A percentile compares a stretch with the other conserved stretches of the same genome.
Evolutionary conservation across 2,113 vertebrate species (phyloP).

Genomic region (Colossoma macropomum): DNA sequence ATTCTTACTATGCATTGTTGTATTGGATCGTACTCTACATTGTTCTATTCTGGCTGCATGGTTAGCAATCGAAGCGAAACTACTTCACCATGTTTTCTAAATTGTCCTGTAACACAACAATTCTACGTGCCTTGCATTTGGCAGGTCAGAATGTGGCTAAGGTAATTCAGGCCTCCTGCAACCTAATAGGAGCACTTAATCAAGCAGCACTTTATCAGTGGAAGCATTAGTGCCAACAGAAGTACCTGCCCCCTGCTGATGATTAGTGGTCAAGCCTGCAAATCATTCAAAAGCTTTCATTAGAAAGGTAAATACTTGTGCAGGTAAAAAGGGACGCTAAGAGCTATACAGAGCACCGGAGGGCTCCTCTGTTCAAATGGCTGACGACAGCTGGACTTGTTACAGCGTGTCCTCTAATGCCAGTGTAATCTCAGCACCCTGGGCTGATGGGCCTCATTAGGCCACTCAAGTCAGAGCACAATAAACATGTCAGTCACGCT

Average conservation of each 20-base stretch:
- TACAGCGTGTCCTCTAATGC: slow-evolving; percentile 66
- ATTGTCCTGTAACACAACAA: not conserved
- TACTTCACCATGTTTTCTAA: not conserved
- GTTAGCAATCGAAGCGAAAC: not conserved
- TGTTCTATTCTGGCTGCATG: not conserved
- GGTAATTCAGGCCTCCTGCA: slow-evolving; percentile 39
- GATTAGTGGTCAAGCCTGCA: slow-evolving; percentile 50
- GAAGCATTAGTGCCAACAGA: slow-evolving; percentile 60
- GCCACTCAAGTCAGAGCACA: slow-evolving; percentile 70
- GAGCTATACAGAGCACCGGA: not conserved
- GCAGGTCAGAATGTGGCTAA: not conserved
- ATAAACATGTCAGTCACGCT: slow-evolving; percentile 80
- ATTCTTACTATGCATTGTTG: not conserved
- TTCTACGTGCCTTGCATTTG: not conserved
- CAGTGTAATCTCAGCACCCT: slow-evolving; percentile 63
- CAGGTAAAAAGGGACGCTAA: slow-evolving; percentile 1
- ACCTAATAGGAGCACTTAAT: slow-evolving; percentile 59
- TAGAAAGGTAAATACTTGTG: slow-evolving; percentile 39
- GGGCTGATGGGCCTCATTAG: slow-evolving; percentile 72
- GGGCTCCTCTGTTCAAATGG: slow-evolving; percentile 53
- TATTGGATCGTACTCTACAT: not conserved
- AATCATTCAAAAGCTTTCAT: slow-evolving; percentile 58
- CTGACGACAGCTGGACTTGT: slow-evolving; percentile 64
- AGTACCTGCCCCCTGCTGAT: slow-evolving; percentile 53
- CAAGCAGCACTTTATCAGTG: slow-evolving; percentile 64